Evolutionary conservation across 2,113 vertebrate species (phyloP).

Genomic region (Hyaena hyaena): DNA sequence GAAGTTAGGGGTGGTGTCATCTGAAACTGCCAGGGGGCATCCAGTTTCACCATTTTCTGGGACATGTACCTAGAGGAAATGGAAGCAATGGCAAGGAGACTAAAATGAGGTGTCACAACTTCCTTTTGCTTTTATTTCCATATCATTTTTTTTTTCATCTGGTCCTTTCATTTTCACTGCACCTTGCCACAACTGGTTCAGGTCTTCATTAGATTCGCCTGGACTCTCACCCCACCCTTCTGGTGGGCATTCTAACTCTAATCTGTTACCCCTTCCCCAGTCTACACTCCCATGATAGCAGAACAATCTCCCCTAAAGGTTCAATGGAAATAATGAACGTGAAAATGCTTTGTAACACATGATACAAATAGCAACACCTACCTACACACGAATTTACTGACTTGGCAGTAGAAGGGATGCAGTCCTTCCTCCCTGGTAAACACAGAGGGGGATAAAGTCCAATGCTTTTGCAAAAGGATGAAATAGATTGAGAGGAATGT

Average conservation of each 20-base stretch:
- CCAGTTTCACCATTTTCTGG: constrained; percentile 68
- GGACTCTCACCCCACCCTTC: background rate
- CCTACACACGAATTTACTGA: background rate
- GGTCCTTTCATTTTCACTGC: constrained; percentile 9
- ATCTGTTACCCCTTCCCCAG: fast-evolving
- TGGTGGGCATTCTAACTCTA: background rate
- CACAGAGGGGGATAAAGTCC: background rate
- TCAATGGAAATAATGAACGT: background rate
- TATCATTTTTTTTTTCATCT: background rate
- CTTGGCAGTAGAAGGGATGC: background rate
- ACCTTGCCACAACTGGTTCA: background rate
- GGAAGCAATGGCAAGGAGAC: constrained; percentile 62
- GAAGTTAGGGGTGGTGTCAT: constrained; percentile 72
- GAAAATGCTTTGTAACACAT: background rate
- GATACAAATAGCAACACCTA: background rate
- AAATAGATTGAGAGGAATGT: background rate
- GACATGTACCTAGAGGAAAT: constrained; percentile 68
- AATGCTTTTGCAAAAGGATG: background rate
- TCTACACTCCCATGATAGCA: background rate
- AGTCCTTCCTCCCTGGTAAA: background rate
- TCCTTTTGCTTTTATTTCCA: constrained; percentile 66
- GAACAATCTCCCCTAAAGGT: background rate
- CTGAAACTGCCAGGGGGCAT: constrained; percentile 69
- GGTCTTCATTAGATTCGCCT: background rate
- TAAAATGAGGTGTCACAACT: constrained; percentile 37